A percentile compares a stretch with the other conserved stretches of the same genome.
These are phyloP conservation scores for Oegoconia quadripuncta DNA, from an alignment of 2,888 invertebrate genomes.

Conservation along the genomic window DNA sequence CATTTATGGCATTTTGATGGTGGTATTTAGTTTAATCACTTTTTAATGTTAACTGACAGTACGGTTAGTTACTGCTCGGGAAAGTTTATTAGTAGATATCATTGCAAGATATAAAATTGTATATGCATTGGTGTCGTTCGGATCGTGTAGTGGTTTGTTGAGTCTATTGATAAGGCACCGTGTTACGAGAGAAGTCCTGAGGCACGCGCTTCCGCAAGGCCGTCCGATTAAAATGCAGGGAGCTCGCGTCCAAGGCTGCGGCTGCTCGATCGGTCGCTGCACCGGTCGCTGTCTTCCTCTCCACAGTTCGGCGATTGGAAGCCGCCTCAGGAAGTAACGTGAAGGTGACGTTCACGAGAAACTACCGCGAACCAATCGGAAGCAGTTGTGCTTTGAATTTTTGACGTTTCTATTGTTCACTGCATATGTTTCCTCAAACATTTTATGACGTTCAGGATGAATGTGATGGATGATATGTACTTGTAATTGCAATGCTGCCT, in stretches of 20 bases:
- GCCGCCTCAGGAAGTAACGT: conserved; percentile 62
- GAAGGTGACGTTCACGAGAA: conserved; percentile 68
- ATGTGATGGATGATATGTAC: no score
- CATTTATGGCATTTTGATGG: conserved; percentile 1
- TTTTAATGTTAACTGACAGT: neutral
- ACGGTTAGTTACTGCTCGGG: neutral
- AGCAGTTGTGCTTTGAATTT: conserved; percentile 70
- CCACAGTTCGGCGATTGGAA: conserved; percentile 53
- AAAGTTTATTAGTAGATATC: neutral
- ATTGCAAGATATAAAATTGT: conserved; percentile 1
- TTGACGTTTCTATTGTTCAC: conserved; percentile 54
- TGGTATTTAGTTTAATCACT: neutral
- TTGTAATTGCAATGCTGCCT: no score
- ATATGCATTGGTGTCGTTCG: conserved; percentile 9
- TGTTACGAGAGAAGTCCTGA: conserved; percentile 63
- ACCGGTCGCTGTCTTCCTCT: conserved; percentile 68
- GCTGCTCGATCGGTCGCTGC: conserved; percentile 70
- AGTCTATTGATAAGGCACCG: conserved; percentile 49
- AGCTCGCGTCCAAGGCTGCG: conserved; percentile 75
- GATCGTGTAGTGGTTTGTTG: conserved; percentile 27
- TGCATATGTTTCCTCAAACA: conserved; percentile 46
- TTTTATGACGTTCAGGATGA: no score
- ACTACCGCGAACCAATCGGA: conserved; percentile 59
- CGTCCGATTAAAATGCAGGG: conserved; percentile 75
- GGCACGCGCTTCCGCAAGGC: conserved; percentile 77